Conservation (phyloP, 1,140 invertebrate genomes). For the Danaus plexippus region DNA sequence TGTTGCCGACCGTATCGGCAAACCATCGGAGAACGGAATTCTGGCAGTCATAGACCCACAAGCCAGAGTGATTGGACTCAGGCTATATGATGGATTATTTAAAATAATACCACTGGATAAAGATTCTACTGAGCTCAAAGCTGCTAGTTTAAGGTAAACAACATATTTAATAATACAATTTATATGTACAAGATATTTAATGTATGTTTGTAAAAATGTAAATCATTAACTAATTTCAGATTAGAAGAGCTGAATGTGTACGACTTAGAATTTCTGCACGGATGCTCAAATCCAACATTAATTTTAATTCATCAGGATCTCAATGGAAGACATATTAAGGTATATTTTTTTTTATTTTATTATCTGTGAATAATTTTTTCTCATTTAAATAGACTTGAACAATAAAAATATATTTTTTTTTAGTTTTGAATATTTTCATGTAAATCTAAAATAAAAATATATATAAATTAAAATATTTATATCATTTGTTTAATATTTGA, state of each 20-base stretch:
- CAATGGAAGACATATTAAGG: slow-evolving; percentile 93
- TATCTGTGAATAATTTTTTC: no score
- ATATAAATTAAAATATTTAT: no score
- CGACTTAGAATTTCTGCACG: slow-evolving; percentile 96
- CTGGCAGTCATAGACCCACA: slow-evolving; percentile 97
- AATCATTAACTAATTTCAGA: slow-evolving; percentile 69
- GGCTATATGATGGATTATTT: slow-evolving; percentile 97
- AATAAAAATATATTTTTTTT: no score
- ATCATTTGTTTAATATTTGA: no score
- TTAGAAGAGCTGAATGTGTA: slow-evolving; percentile 96
- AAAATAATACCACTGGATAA: slow-evolving; percentile 96
- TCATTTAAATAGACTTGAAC: no score
- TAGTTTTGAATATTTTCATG: no score
- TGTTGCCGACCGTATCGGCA: slow-evolving; percentile 92
- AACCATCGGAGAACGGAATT: slow-evolving; percentile 94
- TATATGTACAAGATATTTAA: background rate
- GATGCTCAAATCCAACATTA: slow-evolving; percentile 93
- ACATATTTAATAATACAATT: background rate
- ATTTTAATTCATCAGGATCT: slow-evolving; percentile 97
- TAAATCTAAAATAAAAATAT: no score
- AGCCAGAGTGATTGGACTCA: slow-evolving; percentile 93
- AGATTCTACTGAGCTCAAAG: slow-evolving; percentile 93
- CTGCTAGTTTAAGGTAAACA: slow-evolving; percentile 86
- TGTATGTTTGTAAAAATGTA: background rate
- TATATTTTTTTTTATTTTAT: slow-evolving; percentile 22